A percentile compares a stretch with the other conserved stretches of the same genome.
phyloP scores from a whole-genome alignment of 2,113 vertebrate genomes.

The Oreotrochilus melanogaster region DNA sequence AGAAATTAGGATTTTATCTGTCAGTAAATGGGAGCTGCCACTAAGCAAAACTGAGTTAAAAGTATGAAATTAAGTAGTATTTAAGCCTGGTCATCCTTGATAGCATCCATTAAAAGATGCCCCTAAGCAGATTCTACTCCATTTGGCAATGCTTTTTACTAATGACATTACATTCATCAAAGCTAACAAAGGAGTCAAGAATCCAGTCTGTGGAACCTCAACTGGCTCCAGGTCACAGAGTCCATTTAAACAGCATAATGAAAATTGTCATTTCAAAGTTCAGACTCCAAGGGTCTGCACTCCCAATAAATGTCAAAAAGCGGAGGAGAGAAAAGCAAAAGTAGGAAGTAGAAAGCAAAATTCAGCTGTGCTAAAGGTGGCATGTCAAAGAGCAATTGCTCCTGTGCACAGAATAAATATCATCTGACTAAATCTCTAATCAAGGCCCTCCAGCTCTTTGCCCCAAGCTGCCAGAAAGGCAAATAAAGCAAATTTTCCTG shows the following conservation, averaged over 20 bases:
- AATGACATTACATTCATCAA: constrained; percentile 60
- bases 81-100: constrained; percentile 46
- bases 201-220: constrained; percentile 22
- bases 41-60: constrained; percentile 49
- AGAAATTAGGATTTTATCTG: constrained; percentile 42
- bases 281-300: constrained; percentile 4
- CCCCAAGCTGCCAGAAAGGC: neutral
- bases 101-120: constrained; percentile 32
- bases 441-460: neutral
- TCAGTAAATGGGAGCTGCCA: neutral
- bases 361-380: neutral
- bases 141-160: constrained; percentile 47
- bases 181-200: constrained; percentile 35
- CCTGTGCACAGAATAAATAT: neutral
- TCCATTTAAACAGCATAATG: neutral
- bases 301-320: constrained; percentile 20
- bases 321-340: neutral
- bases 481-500: neutral
- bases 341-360: neutral
- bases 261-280: constrained; percentile 36
- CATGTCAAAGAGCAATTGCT: neutral
- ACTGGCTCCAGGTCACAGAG: constrained; percentile 27
- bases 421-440: neutral
- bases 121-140: constrained; percentile 29
- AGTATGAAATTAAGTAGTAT: constrained; percentile 57